Percentiles rank a stretch among this genome's conserved stretches.
Conservation (phyloP, 2,113 vertebrate species). For the Paralichthys olivaceus region DNA sequence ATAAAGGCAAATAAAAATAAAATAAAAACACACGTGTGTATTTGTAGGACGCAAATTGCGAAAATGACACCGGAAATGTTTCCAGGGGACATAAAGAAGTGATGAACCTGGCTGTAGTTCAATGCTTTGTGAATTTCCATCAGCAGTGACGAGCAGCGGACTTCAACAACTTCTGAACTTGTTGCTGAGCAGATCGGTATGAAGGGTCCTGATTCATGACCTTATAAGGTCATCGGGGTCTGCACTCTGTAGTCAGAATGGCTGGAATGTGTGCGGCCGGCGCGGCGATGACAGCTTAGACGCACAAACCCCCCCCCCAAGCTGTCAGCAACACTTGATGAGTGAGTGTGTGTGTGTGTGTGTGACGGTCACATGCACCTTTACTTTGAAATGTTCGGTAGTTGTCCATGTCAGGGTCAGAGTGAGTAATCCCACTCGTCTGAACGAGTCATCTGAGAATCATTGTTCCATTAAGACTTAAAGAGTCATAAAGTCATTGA, state of each 20-base stretch:
- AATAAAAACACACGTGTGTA: no score
- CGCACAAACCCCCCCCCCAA: not conserved
- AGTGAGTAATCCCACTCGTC: not conserved
- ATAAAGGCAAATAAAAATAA: no score
- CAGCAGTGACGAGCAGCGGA: no score
- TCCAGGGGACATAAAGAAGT: no score
- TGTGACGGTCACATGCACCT: not conserved
- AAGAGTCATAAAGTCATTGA: not conserved
- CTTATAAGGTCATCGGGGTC: constrained; percentile 32
- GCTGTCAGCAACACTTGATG: constrained; percentile 37
- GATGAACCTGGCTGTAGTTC: no score
- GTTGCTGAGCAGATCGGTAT: constrained; percentile 6
- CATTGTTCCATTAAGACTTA: not conserved
- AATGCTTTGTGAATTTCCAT: no score
- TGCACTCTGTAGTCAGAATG: constrained; percentile 19
- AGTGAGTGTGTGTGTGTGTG: not conserved
- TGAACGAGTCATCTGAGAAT: not conserved
- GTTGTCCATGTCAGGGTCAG: constrained; percentile 5
- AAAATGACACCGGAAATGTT: no score
- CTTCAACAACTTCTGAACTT: no score
- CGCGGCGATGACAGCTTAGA: constrained; percentile 33
- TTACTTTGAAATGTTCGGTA: not conserved
- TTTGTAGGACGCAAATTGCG: no score
- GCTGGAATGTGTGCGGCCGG: constrained; percentile 32
- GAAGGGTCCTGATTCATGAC: constrained; percentile 6